phyloP scores from a whole-genome alignment of 1,140 invertebrate species.

The Brachionus asplanchnoidis region DNA sequence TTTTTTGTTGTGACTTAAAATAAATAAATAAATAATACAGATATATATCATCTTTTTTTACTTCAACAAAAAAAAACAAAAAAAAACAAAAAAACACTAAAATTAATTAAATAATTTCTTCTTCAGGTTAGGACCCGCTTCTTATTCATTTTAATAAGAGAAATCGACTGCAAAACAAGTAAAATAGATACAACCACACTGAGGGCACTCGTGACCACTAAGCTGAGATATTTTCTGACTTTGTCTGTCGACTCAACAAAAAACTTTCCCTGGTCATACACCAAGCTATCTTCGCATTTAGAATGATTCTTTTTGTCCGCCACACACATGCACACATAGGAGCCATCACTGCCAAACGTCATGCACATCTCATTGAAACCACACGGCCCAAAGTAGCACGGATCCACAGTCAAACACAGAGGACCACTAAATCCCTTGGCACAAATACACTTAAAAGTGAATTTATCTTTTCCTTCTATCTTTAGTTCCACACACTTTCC shows the following conservation, averaged over 20 bases:
- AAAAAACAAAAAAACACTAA: too few species aligned
- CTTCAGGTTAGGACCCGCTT: too few species aligned
- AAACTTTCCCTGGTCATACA: not conserved
- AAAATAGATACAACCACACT: not conserved
- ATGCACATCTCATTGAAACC: not conserved
- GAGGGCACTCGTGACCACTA: not conserved
- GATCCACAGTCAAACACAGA: not conserved
- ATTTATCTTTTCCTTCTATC: not conserved
- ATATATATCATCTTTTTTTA: too few species aligned
- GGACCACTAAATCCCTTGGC: not conserved
- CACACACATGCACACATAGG: not conserved
- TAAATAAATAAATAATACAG: too few species aligned
- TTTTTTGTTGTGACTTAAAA: too few species aligned
- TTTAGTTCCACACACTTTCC: not conserved
- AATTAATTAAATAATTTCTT: too few species aligned
- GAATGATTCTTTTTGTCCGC: not conserved
- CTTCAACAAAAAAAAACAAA: too few species aligned
- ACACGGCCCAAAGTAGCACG: not conserved
- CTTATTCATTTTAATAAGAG: too few species aligned
- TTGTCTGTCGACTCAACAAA: not conserved
- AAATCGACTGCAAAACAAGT: too few species aligned
- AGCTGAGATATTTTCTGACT: not conserved
- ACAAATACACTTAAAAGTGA: not conserved
- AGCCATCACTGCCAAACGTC: not conserved
- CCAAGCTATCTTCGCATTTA: not conserved